Evolutionary conservation across 2,113 vertebrate genomes (phyloP).

Genomic region (Anguilla japonica): DNA sequence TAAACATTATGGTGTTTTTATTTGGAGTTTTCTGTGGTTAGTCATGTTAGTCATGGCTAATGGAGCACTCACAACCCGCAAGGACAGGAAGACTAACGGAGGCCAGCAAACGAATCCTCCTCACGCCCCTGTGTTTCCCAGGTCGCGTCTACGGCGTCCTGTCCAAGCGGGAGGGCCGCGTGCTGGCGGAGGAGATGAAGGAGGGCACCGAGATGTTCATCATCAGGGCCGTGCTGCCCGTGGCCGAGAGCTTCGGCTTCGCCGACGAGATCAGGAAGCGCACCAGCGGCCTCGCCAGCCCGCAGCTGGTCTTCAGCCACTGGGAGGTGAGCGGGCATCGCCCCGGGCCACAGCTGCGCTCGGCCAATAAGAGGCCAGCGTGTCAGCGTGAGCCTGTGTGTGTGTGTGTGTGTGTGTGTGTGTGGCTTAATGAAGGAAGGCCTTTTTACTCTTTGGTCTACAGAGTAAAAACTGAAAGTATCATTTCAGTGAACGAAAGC

Average conservation of each 20-base stretch:
- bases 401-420: not conserved
- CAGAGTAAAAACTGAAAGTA: not conserved
- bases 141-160: conserved; percentile 90
- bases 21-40: too few species aligned
- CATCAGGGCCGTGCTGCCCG: conserved; percentile 90
- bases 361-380: not conserved
- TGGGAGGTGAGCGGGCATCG: conserved; percentile 84
- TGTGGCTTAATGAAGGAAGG: not conserved
- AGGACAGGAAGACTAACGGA: not conserved
- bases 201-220: conserved; percentile 94
- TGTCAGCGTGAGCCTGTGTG: not conserved
- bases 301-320: conserved; percentile 96
- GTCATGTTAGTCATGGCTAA: too few species aligned
- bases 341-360: too few species aligned
- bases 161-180: conserved; percentile 87
- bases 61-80: too few species aligned
- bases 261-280: conserved; percentile 95
- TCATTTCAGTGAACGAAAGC: not conserved
- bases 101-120: not conserved
- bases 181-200: conserved; percentile 97
- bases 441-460: not conserved
- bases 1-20: too few species aligned
- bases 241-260: conserved; percentile 97
- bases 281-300: conserved; percentile 94
- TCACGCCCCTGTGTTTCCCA: conserved; percentile 44